phyloP scores from a whole-genome alignment of 2,113 vertebrate genomes.

The human (Homo sapiens) region DNA sequence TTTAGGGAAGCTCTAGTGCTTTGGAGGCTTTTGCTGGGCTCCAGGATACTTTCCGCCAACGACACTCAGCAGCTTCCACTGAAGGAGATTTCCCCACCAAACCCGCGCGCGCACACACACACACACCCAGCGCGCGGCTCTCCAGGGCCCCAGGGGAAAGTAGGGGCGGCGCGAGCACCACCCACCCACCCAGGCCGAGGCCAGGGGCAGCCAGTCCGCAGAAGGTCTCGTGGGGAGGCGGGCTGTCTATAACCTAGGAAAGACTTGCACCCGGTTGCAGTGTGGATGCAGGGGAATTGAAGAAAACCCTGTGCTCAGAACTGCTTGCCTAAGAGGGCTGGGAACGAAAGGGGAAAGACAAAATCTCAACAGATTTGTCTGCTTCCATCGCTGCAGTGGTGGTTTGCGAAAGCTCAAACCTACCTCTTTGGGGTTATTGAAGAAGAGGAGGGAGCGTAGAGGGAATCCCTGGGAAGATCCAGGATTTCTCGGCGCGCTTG shows the following conservation, averaged over 20 bases:
- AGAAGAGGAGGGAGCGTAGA: background rate
- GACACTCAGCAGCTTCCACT: constrained; percentile 24
- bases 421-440: background rate
- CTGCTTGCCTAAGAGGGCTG: background rate
- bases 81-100: constrained; percentile 46
- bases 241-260: background rate
- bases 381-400: background rate
- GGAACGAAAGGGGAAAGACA: background rate
- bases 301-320: constrained; percentile 36
- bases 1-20: constrained; percentile 35
- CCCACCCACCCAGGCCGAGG: background rate
- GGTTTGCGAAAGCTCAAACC: background rate
- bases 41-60: constrained; percentile 22
- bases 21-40: constrained; percentile 52
- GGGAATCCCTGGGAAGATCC: constrained; percentile 53
- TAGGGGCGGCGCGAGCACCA: constrained; percentile 54
- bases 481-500: constrained; percentile 24
- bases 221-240: background rate
- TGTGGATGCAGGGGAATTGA: background rate
- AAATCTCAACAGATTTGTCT: background rate
- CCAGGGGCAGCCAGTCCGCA: background rate
- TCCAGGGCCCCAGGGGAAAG: constrained; percentile 23
- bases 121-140: background rate
- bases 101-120: constrained; percentile 6
- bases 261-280: background rate